Evolutionary conservation across 2,888 invertebrate species (phyloP).

Genomic region (Erebia palarica): DNA sequence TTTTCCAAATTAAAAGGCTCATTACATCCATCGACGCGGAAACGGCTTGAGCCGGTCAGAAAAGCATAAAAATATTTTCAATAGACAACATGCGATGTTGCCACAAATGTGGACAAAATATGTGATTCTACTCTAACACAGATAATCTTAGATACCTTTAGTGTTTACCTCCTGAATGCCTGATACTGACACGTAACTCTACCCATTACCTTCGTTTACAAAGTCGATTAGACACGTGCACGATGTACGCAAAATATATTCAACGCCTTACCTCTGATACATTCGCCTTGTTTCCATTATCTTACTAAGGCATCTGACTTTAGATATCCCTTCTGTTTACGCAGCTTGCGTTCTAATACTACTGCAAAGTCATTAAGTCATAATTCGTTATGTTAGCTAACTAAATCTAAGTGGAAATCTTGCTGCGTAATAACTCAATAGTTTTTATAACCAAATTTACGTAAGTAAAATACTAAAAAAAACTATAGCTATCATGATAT

Average conservation of each 20-base stretch:
- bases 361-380: slow-evolving; percentile 42
- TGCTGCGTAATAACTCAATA: slow-evolving; percentile 39
- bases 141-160: too few species aligned
- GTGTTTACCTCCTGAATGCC: too few species aligned
- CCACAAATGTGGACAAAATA: too few species aligned
- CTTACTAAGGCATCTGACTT: slow-evolving; percentile 37
- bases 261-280: slow-evolving; percentile 18
- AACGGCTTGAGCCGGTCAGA: too few species aligned
- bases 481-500: slow-evolving; percentile 27
- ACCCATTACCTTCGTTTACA: neutral
- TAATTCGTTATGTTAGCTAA: slow-evolving; percentile 42
- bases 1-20: too few species aligned
- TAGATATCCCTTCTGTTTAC: slow-evolving; percentile 34
- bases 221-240: neutral
- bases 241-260: neutral
- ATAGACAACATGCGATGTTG: too few species aligned
- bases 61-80: too few species aligned
- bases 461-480: slow-evolving; percentile 34
- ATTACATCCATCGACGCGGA: too few species aligned
- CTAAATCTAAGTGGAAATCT: slow-evolving; percentile 40
- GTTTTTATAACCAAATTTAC: slow-evolving; percentile 38
- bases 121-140: too few species aligned
- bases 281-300: slow-evolving; percentile 32
- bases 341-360: slow-evolving; percentile 41
- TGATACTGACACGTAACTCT: too few species aligned